Percentiles rank a stretch among this genome's conserved stretches.
Evolutionary conservation across 1,140 invertebrate species (phyloP).

Genomic region (Adelges cooleyi): DNA sequence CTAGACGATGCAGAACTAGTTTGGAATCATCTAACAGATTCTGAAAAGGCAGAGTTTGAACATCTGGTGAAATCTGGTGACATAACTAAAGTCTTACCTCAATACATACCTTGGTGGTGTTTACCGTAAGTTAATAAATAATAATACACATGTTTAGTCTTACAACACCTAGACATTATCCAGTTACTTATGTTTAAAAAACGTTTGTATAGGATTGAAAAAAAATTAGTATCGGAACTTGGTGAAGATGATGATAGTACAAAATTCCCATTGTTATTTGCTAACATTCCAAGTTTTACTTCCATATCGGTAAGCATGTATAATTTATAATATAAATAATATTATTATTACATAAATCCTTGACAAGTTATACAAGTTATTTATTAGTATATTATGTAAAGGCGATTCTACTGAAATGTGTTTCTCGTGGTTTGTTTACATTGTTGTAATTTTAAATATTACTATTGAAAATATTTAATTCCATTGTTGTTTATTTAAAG

Average conservation of each 20-base stretch:
- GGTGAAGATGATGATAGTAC: neutral
- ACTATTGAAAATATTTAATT: too few species aligned
- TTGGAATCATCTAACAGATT: constrained; percentile 53
- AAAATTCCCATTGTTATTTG: constrained; percentile 12
- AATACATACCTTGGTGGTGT: constrained; percentile 62
- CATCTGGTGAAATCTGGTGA: constrained; percentile 49
- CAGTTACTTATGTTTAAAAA: neutral
- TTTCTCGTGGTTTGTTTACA: too few species aligned
- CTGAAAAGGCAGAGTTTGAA: constrained; percentile 60
- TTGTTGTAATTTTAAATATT: too few species aligned
- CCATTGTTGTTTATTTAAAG: too few species aligned
- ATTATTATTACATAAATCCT: too few species aligned
- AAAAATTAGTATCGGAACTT: neutral
- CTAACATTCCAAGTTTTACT: constrained; percentile 12
- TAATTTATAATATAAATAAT: too few species aligned
- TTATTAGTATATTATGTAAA: too few species aligned
- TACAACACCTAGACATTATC: neutral
- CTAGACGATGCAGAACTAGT: constrained; percentile 57
- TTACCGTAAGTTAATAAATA: constrained; percentile 19
- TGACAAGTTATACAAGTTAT: too few species aligned
- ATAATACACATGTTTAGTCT: neutral
- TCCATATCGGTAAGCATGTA: constrained; percentile 26
- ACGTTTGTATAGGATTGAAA: constrained; percentile 12
- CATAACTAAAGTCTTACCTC: constrained; percentile 48
- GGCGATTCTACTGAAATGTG: too few species aligned